Evolutionary conservation across 2,113 vertebrate genomes (phyloP).

Genomic region (Holacanthus passer): DNA sequence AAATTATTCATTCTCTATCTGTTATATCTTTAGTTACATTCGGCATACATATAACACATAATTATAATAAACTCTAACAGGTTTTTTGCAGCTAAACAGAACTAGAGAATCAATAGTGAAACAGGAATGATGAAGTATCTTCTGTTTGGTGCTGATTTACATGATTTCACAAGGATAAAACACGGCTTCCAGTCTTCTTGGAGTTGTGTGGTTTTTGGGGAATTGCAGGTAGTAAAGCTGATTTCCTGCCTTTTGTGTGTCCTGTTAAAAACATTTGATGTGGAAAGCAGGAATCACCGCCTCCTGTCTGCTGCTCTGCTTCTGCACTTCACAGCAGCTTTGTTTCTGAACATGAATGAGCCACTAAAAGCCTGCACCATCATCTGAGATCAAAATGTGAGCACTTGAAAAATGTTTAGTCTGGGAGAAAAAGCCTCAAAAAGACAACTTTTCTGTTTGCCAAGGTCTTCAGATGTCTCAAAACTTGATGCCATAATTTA

Average conservation of each 20-base stretch:
- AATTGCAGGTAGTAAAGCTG: constrained; percentile 49
- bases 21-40: neutral
- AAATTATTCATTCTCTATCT: neutral
- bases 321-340: constrained; percentile 32
- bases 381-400: neutral
- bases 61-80: neutral
- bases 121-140: neutral
- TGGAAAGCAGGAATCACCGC: constrained; percentile 50
- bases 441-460: no score
- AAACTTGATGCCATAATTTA: no score
- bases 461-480: neutral
- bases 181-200: neutral
- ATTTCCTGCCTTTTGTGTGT: constrained; percentile 65
- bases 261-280: constrained; percentile 54
- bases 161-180: neutral
- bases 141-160: neutral
- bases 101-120: neutral
- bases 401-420: neutral
- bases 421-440: neutral
- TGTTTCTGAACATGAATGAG: constrained; percentile 19
- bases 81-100: neutral
- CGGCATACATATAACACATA: neutral
- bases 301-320: constrained; percentile 23
- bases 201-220: constrained; percentile 16
- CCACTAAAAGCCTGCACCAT: neutral